Conservation (phyloP, 2,113 vertebrate species). For the Origma solitaria region DNA sequence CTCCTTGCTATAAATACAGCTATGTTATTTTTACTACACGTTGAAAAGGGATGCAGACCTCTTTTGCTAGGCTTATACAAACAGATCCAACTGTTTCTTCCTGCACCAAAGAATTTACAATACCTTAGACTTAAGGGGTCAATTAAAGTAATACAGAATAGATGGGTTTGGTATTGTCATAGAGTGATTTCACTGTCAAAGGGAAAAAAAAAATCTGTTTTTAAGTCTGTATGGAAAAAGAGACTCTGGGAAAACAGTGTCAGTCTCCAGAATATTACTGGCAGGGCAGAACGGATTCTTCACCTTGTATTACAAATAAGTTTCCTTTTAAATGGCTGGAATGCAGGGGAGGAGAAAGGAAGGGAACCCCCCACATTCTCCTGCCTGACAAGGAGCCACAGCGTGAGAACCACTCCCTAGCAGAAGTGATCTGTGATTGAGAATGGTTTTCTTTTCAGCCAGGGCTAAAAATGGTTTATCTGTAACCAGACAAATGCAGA, state of each 20-base stretch:
- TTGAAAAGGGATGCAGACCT: not conserved
- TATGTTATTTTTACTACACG: not conserved
- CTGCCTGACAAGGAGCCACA: slow-evolving; percentile 21
- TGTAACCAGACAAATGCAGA: not conserved
- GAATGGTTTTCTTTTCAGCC: slow-evolving; percentile 26
- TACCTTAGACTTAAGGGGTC: not conserved
- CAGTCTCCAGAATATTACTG: not conserved
- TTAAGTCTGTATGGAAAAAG: not conserved
- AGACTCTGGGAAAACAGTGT: not conserved
- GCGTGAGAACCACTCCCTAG: slow-evolving; percentile 25
- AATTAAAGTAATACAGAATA: slow-evolving; percentile 3
- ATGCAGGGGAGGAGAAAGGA: slow-evolving; percentile 23
- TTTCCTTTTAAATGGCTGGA: slow-evolving; percentile 17
- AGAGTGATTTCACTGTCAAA: not conserved
- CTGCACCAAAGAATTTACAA: not conserved
- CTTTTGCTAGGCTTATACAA: not conserved
- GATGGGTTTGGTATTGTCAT: not conserved
- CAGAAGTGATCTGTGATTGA: slow-evolving; percentile 9
- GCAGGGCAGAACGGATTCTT: not conserved
- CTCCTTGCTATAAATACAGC: not conserved
- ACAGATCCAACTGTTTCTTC: not conserved
- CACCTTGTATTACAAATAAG: not conserved
- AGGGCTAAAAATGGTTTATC: slow-evolving; percentile 14
- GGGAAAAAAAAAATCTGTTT: not conserved
- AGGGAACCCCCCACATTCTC: not conserved